A percentile compares a stretch with the other conserved stretches of the same genome.
phyloP scores from a whole-genome alignment of 2,113 vertebrate genomes.

The Geothlypis trichas region DNA sequence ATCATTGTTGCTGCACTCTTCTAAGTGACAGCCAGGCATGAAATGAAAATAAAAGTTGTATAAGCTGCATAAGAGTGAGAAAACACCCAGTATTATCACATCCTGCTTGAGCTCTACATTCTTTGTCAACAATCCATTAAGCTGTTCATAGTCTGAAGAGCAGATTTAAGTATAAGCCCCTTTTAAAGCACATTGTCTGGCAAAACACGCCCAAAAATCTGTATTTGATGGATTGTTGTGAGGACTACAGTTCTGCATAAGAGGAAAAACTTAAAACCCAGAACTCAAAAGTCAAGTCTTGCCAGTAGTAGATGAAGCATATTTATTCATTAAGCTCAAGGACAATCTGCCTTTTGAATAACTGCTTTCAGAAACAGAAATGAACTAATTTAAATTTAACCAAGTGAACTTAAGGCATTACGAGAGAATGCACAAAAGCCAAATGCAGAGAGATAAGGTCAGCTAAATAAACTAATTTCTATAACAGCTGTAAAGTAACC shows the following conservation, averaged over 20 bases:
- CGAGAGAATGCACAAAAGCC: not conserved
- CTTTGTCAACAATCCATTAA: conserved; percentile 32
- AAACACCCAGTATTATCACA: not conserved
- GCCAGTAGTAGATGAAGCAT: not conserved
- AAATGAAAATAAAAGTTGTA: conserved; percentile 9
- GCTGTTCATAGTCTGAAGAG: not conserved
- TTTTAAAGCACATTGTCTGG: not conserved
- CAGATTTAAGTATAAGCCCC: not conserved
- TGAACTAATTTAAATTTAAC: conserved; percentile 17
- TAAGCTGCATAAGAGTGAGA: not conserved
- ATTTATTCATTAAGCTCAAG: conserved; percentile 26
- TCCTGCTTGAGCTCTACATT: not conserved
- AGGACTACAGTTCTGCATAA: not conserved
- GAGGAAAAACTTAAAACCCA: not conserved
- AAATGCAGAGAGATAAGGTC: not conserved
- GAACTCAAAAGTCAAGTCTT: not conserved
- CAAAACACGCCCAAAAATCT: conserved; percentile 17
- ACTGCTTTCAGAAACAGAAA: not conserved
- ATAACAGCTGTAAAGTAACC: not conserved
- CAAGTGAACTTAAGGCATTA: not conserved
- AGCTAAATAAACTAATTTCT: not conserved
- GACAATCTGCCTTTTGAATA: conserved; percentile 9
- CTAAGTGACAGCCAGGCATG: not conserved
- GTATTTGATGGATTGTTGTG: not conserved
- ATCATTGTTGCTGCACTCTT: not conserved